Base-by-base conservation (phyloP, 2,113 vertebrate species). In the Larimichthys crocea region DNA sequence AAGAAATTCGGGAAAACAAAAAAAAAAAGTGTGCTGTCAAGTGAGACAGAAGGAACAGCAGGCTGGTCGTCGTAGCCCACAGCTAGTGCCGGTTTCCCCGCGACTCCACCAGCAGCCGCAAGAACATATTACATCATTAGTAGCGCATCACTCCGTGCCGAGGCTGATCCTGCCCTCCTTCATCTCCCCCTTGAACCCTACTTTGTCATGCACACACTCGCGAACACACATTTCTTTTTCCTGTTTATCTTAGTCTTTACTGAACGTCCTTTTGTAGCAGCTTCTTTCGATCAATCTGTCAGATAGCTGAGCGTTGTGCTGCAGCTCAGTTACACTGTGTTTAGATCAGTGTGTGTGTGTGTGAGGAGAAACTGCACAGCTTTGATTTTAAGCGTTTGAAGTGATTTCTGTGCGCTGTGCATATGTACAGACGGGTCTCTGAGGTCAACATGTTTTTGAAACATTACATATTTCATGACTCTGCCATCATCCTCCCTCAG, bases 51-150 rank as follows among this genome's bases (percentile, higher is more conserved):
- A 8, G 59, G 60, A 72, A 63, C 29, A 62, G 69, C 50, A 63
- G 62, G 62, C 49, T 68, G 75, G 6, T 65, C 64, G 59, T 65
- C 42, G 67, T 60, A 64, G 80, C 71, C 78, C 53, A 69, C 61
- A 90, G 83, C 77, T 31, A 48, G 53, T 62, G 73, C 77, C 70
- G 26, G 60, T 44, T 60, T 82, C 29, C 48, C 63, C n/a, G 56
- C 12, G 29, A 50, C 74, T 83, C 72, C 19, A 57, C 40, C 17
- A 52, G 75, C 80, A 67, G 76, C 71, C 61, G 70, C 66, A 16
- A 83, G 26, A 86, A 88, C 75, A 78, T 74, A 86, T 91, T 83
- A 88, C 78, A 74, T 89, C 88, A 89, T 89, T 90, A 91, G 79
- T 17, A 56, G 82, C 61, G 82, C 35, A 49, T 88, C 87, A 85